Evolutionary conservation across 1,140 invertebrate genomes (phyloP).

Genomic region (Sinonovacula constricta): DNA sequence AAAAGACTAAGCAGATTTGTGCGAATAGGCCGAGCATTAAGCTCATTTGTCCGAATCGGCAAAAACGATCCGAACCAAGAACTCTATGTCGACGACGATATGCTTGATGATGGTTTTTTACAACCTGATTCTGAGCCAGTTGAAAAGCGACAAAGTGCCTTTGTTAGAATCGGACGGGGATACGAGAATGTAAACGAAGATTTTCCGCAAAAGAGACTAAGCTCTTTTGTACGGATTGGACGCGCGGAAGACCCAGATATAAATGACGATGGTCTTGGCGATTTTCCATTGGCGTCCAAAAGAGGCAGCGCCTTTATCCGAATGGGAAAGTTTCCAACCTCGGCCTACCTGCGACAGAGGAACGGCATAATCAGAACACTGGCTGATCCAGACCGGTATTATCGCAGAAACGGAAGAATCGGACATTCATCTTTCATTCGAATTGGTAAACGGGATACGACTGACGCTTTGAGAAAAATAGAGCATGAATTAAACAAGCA

Average conservation of each 20-base stretch:
- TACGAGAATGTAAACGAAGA: not conserved
- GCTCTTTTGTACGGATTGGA: constrained; percentile 37
- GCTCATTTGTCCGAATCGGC: constrained; percentile 44
- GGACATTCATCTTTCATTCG: constrained; percentile 48
- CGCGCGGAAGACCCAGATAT: not conserved
- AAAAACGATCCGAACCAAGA: constrained; percentile 5
- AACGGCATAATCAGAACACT: not conserved
- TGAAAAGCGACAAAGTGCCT: constrained; percentile 9
- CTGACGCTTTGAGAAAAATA: constrained; percentile 22
- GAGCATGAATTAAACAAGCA: not conserved
- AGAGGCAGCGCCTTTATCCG: constrained; percentile 37
- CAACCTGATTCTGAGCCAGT: not conserved
- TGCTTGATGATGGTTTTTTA: not conserved
- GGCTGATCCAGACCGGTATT: constrained; percentile 12
- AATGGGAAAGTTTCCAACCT: constrained; percentile 41
- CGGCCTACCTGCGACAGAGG: constrained; percentile 12
- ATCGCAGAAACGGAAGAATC: constrained; percentile 34
- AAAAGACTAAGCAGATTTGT: constrained; percentile 50
- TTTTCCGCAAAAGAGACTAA: not conserved
- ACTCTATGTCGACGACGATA: not conserved
- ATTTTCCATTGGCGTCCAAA: not conserved
- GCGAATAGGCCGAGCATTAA: constrained; percentile 42
- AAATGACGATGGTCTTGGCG: not conserved
- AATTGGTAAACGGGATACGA: constrained; percentile 44
- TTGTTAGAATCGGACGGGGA: not conserved